Conservation (phyloP, 2,113 vertebrate genomes). For the Falcunculus frontatus region DNA sequence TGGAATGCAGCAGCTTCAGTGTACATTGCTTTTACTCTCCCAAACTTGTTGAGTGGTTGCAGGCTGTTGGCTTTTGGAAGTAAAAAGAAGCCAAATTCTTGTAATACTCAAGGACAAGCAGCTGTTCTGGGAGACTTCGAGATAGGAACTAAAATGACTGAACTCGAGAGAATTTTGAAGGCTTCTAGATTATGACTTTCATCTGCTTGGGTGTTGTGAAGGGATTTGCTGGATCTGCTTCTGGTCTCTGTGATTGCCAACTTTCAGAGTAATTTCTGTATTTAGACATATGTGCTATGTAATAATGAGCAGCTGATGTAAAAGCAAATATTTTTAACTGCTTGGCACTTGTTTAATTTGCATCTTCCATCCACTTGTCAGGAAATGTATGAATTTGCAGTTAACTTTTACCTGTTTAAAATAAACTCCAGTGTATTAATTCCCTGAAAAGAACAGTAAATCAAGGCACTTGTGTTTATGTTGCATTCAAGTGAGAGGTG, state of each 20-base stretch:
- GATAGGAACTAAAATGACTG: not conserved
- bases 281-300: not conserved
- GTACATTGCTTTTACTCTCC: not conserved
- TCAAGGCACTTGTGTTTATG: not conserved
- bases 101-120: not conserved
- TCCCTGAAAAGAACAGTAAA: not conserved
- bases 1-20: not conserved
- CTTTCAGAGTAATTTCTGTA: not conserved
- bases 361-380: not conserved
- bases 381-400: not conserved
- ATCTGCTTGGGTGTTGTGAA: not conserved
- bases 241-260: not conserved
- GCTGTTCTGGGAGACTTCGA: not conserved
- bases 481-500: not conserved
- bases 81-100: not conserved
- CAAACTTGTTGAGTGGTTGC: not conserved
- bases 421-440: not conserved
- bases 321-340: not conserved
- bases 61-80: not conserved
- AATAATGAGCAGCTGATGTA: not conserved
- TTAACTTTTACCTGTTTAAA: not conserved
- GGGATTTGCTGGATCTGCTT: not conserved
- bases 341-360: not conserved
- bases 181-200: not conserved
- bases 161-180: not conserved